These are phyloP conservation scores for Porites cylindrica DNA, from an alignment of 92 coral and sea anemone genomes.

Conservation along the genomic window DNA sequence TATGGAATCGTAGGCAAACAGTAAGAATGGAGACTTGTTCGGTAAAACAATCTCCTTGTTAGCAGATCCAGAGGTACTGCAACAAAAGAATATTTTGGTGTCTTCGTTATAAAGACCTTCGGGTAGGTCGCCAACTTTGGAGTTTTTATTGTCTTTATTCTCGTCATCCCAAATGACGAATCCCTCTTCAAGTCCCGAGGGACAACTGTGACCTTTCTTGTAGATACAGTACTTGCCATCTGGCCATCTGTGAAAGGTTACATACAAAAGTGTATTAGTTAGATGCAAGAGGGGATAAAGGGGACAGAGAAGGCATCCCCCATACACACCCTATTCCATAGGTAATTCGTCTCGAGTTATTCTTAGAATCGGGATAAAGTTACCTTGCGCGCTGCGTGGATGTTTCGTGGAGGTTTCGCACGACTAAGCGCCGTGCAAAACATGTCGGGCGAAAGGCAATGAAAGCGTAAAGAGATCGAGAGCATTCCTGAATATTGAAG, in stretches of 20 bases:
- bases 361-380: too few species aligned
- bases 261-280: neutral
- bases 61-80: slow-evolving; percentile 90
- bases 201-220: slow-evolving; percentile 88
- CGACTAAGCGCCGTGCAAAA: too few species aligned
- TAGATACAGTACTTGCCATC: slow-evolving; percentile 95
- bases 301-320: too few species aligned
- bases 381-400: too few species aligned
- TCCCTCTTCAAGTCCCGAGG: slow-evolving; percentile 84
- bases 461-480: too few species aligned
- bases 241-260: slow-evolving; percentile 82
- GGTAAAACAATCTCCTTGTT: slow-evolving; percentile 79
- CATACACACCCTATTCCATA: too few species aligned
- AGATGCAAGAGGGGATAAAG: too few species aligned
- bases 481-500: too few species aligned
- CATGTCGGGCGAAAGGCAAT: too few species aligned
- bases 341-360: too few species aligned
- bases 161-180: slow-evolving; percentile 99
- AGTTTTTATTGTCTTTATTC: slow-evolving; percentile 88
- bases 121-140: slow-evolving; percentile 82
- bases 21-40: slow-evolving; percentile 80
- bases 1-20: slow-evolving; percentile 83
- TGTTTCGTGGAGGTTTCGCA: too few species aligned
- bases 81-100: slow-evolving; percentile 92
- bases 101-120: slow-evolving; percentile 92